Conservation (phyloP, 2,113 vertebrate genomes). For the Pterocles gutturalis region DNA sequence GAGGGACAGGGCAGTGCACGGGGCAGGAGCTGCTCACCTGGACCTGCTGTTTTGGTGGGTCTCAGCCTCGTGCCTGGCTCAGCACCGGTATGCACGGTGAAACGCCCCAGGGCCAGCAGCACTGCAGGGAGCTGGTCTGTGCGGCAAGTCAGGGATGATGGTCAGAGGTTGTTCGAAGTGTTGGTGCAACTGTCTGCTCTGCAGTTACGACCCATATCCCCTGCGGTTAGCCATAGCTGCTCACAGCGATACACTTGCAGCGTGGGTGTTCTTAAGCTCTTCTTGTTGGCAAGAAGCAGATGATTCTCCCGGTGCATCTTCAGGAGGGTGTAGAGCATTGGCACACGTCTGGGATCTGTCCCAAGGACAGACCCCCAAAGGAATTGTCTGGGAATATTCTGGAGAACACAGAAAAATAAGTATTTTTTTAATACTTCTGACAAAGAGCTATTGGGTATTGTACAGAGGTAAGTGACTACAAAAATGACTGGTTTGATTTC, state of each 20-base stretch:
- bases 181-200: neutral
- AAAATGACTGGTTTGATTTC: neutral
- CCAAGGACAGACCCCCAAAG: neutral
- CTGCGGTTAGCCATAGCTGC: neutral
- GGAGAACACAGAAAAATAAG: neutral
- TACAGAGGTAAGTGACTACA: neutral
- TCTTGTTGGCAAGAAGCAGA: neutral
- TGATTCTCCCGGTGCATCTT: neutral
- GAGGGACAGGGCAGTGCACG: neutral
- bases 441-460: neutral
- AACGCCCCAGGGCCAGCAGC: neutral
- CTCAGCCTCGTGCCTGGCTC: neutral
- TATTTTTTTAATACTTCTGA: neutral
- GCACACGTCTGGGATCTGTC: neutral
- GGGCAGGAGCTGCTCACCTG: neutral
- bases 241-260: neutral
- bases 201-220: neutral
- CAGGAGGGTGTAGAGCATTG: neutral
- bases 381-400: neutral
- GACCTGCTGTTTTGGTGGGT: neutral
- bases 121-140: neutral
- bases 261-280: neutral
- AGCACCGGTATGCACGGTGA: fast-evolving
- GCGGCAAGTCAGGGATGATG: neutral
- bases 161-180: neutral